Evolutionary conservation across 2,113 vertebrate species (phyloP).

Genomic region (Prinia subflava): DNA sequence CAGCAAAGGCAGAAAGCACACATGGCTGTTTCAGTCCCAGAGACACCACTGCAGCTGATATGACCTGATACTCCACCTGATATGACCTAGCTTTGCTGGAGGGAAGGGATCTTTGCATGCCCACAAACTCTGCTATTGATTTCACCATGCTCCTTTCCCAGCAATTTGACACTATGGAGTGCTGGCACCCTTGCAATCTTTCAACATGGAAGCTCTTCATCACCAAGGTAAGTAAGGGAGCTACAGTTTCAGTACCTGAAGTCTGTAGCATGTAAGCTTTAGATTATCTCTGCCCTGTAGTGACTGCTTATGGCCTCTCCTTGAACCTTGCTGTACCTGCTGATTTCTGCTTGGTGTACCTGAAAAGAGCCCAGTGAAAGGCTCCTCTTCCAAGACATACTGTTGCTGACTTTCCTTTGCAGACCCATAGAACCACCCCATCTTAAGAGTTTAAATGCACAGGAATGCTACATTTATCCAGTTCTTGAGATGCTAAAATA

Average conservation of each 20-base stretch:
- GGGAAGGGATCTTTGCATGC: not conserved
- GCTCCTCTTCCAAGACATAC: not conserved
- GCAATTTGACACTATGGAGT: not conserved
- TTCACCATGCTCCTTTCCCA: not conserved
- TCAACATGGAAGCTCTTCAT: not conserved
- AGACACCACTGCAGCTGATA: not conserved
- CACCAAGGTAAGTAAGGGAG: not conserved
- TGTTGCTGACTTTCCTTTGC: not conserved
- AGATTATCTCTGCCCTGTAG: not conserved
- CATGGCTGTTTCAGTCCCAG: accelerated
- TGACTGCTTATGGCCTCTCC: not conserved
- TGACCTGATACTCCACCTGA: not conserved
- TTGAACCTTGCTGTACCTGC: not conserved
- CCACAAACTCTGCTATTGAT: not conserved
- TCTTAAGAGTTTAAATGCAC: not conserved
- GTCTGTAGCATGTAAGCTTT: not conserved
- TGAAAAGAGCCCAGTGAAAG: not conserved
- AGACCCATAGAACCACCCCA: too few relatives aligned
- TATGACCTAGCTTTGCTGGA: accelerated
- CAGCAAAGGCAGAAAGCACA: not conserved
- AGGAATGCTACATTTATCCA: not conserved
- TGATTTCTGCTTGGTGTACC: not conserved
- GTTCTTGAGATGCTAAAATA: not conserved
- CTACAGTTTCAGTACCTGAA: not conserved
- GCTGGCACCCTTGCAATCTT: not conserved